Evolutionary conservation across 2,797 vertebrate species (phyloP), one percentile per base, ranked within the genome.

Genomic region (Anguilla megastoma): DNA sequence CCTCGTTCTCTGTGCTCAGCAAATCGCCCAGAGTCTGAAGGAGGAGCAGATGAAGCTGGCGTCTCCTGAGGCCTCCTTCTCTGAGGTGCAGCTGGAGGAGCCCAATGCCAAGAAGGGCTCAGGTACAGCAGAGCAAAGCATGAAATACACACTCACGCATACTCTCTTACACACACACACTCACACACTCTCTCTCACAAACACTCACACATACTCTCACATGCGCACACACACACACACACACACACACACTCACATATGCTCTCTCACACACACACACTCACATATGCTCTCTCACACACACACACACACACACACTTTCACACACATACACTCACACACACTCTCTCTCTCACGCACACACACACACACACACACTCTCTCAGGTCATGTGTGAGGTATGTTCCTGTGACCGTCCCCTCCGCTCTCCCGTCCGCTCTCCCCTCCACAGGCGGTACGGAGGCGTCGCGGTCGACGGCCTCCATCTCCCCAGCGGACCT

Each of bases 21-120:
- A 97, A 97, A 99, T 99, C 79, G 98, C 99, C 91, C 97, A 97
- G 94, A 99, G 98, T 91, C 96, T 99, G 91, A 99, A 99, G 94
- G 98, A 99, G 71, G 98, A 99, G 88, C 97, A 98, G 94, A 96
- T 96, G 95, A 98, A 96, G 91, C 48, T 94, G 90, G 93, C 94
- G 41, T 94, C 96, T 80, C 91, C 95, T 12, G 97, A 97, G 91
- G 89, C 96, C 71, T 94, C 94, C 0, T 98, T 98, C 95, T 97
- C 98, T 80, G 97, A 99, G 86, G 96, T 99, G 79, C 97, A 92
- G 86, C 95, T 98, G 48, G 98, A 99, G 91, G 97, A 98, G 90
- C 88, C 96, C 0, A 96, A 96, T 14, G 91, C 95, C 14, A 96
- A 95, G 91, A 97, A 93, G 91, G 97, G 96, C 92, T 94, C 96